These are phyloP conservation scores for Excalfactoria chinensis DNA, from an alignment of 2,113 vertebrate genomes.

Conservation along the genomic window DNA sequence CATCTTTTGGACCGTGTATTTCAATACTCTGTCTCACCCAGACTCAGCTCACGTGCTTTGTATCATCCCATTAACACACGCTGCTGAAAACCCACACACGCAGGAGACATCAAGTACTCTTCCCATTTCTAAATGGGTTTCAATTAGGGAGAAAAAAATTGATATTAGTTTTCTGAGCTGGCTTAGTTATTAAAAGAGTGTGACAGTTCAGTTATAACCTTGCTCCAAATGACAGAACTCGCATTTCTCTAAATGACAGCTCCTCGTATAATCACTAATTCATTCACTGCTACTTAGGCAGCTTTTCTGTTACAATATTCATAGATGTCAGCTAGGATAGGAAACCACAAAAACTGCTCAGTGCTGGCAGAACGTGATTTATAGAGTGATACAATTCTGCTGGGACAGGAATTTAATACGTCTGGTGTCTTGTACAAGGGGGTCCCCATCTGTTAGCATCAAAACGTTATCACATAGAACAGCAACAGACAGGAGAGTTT, in stretches of 20 bases:
- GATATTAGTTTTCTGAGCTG: neutral
- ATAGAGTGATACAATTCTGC: neutral
- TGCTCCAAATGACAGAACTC: neutral
- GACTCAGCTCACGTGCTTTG: neutral
- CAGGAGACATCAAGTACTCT: neutral
- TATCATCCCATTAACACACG: neutral
- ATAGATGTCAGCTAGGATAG: neutral
- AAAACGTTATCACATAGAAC: accelerated
- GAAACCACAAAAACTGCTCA: neutral
- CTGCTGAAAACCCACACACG: neutral
- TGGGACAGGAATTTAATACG: neutral
- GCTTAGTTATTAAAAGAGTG: neutral
- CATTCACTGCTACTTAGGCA: neutral
- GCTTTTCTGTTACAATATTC: conserved; percentile 26
- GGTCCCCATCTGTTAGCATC: neutral
- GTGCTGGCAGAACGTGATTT: neutral
- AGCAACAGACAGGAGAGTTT: neutral
- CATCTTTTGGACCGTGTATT: neutral
- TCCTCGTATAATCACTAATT: conserved; percentile 18
- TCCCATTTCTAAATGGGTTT: neutral
- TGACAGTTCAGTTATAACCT: neutral
- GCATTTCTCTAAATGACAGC: conserved; percentile 9
- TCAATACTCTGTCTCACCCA: neutral
- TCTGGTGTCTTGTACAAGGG: neutral
- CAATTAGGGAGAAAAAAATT: neutral